These are phyloP conservation scores for Leucoptera coffeella DNA, from an alignment of 2,888 invertebrate genomes.

Conservation along the genomic window DNA sequence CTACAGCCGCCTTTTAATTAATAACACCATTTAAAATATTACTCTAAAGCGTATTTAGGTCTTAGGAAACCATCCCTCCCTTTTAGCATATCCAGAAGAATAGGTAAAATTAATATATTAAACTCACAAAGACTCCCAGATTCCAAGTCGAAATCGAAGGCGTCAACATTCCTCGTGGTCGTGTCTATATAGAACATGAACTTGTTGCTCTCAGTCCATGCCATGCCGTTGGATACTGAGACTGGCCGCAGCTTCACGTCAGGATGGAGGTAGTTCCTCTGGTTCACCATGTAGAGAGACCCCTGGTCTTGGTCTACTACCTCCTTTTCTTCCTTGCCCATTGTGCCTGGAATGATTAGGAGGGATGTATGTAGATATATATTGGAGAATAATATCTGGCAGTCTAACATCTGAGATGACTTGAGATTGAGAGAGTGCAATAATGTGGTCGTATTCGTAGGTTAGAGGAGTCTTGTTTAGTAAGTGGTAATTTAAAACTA, in stretches of 20 bases:
- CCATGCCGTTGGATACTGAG: constrained; percentile 71
- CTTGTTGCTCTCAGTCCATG: constrained; percentile 65
- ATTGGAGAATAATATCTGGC: no score
- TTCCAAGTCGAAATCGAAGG: constrained; percentile 61
- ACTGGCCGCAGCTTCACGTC: constrained; percentile 34
- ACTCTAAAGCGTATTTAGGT: no score
- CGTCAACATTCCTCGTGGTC: constrained; percentile 57
- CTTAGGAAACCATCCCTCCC: no score
- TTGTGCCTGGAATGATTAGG: constrained; percentile 56
- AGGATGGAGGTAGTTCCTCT: constrained; percentile 21
- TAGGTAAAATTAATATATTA: neutral
- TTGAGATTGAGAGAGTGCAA: no score
- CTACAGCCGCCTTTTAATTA: no score
- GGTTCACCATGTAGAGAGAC: constrained; percentile 51
- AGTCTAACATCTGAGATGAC: no score
- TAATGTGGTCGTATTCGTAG: no score
- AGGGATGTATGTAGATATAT: no score
- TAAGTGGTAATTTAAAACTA: no score
- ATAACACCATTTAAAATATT: no score
- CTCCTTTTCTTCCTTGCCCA: constrained; percentile 50
- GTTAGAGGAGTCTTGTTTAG: no score
- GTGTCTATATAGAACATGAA: constrained; percentile 77
- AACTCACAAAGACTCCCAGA: constrained; percentile 55
- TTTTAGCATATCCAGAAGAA: neutral
- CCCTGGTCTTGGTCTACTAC: constrained; percentile 46